phyloP scores from a whole-genome alignment of 2,888 invertebrate species.

The Sialis lutaria region DNA sequence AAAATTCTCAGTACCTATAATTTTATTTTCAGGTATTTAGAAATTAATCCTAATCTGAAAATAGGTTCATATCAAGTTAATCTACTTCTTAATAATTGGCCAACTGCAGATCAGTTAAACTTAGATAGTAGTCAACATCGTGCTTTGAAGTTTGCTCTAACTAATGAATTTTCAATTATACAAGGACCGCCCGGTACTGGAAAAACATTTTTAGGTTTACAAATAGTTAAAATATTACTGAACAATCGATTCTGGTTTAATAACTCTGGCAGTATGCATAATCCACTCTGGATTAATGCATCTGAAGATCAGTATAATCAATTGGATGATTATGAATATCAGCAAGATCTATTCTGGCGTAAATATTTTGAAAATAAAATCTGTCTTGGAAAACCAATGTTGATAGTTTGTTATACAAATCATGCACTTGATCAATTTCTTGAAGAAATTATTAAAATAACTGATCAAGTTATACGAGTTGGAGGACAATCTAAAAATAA shows the following conservation, averaged over 20 bases:
- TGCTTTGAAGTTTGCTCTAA: slow-evolving; percentile 50
- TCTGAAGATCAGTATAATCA: too few species aligned
- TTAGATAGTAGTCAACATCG: slow-evolving; percentile 48
- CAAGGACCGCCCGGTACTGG: slow-evolving; percentile 85
- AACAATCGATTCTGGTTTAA: slow-evolving; percentile 28
- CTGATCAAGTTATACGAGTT: slow-evolving; percentile 43
- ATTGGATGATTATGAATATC: too few species aligned
- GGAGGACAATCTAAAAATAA: slow-evolving; percentile 50
- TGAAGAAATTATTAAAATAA: slow-evolving; percentile 42
- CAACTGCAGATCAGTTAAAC: slow-evolving; percentile 24
- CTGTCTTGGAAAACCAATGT: slow-evolving; percentile 30
- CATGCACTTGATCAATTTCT: slow-evolving; percentile 77
- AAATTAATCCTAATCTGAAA: slow-evolving; percentile 1
- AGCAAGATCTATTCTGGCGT: too few species aligned
- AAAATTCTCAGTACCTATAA: slow-evolving; percentile 4
- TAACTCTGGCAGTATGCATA: too few species aligned
- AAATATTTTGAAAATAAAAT: too few species aligned
- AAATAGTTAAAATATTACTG: slow-evolving; percentile 50
- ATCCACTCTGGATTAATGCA: too few species aligned
- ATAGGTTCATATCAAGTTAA: background rate
- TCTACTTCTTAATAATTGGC: slow-evolving; percentile 24
- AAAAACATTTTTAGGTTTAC: slow-evolving; percentile 64
- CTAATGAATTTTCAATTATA: slow-evolving; percentile 54
- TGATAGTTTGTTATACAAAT: slow-evolving; percentile 71
- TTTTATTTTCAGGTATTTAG: slow-evolving; percentile 5